A percentile compares a stretch with the other conserved stretches of the same genome.
Evolutionary conservation across 2,113 vertebrate genomes (phyloP).

Genomic region (Diadophis punctatus): DNA sequence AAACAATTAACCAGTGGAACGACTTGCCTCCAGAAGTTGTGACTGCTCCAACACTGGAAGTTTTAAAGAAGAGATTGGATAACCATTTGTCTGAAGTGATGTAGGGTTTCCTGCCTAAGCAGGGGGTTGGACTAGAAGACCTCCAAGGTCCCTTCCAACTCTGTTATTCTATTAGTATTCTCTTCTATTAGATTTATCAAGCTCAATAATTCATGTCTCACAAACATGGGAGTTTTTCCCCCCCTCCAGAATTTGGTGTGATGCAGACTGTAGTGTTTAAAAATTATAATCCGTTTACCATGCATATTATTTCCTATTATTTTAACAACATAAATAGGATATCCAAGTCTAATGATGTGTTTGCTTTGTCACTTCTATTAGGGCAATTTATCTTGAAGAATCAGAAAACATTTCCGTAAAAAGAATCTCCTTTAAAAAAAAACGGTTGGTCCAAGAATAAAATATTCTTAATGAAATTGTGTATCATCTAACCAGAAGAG

Average conservation of each 20-base stretch:
- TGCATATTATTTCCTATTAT: neutral
- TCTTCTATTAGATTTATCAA: too few species aligned
- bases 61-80: too few species aligned
- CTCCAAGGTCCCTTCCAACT: too few species aligned
- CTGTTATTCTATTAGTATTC: too few species aligned
- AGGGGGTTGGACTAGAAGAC: too few species aligned
- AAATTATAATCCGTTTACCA: neutral
- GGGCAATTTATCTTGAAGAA: neutral
- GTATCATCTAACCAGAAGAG: slow-evolving; percentile 42
- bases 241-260: neutral
- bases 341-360: neutral
- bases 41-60: too few species aligned
- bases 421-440: neutral
- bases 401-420: neutral
- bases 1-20: too few species aligned
- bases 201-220: neutral
- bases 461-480: neutral
- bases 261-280: neutral
- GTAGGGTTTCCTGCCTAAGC: too few species aligned
- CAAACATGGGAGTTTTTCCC: neutral
- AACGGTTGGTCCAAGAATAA: neutral
- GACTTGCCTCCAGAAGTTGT: too few species aligned
- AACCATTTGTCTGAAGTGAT: too few species aligned
- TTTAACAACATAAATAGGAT: neutral
- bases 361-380: neutral